Evolutionary conservation across 2,113 vertebrate species (phyloP), one percentile per base, ranked within the genome.

Genomic region (Syngnathus scovelli): DNA sequence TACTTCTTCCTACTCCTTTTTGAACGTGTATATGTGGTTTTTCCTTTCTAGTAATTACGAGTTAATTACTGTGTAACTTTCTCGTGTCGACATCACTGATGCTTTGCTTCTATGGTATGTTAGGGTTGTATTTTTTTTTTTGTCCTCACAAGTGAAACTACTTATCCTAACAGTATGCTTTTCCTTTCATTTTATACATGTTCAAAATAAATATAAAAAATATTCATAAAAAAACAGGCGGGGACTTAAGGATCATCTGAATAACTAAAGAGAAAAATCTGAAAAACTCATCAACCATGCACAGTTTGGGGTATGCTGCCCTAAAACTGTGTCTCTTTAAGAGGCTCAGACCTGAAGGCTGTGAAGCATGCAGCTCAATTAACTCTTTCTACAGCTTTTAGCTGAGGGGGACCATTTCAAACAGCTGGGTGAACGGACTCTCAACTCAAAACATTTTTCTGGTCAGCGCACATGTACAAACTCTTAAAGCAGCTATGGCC

Each of bases 291-390:
- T 90, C 89, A 89, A 81, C 69, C 82, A 52, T 80, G 88, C 84
- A 82, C 86, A 82, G 90, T 91, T 88, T 86, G 76, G 81, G 72
- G 75, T 75, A 49, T 66, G 43, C 69, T n/a, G 63, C 66, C 68
- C 61, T 76, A 64, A 76, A 55, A 71, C 77, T 68, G 69, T 44
- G 71, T 76, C 69, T 58, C 72, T 78, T 85, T 81, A 70, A 90
- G 88, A 80, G 70, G 75, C 78, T 88, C 77, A 64, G 64, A 33
- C 86, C 86, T 77, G 82, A 85, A 88, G 82, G 71, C 87, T 86
- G 73, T 83, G 85, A 90, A 90, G 86, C 81, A 84, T 74, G 78
- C 83, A 77, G 86, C 87, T 89, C 91, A 92, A 92, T 93, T 92
- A 92, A 92, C 87, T 92, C 84, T 83, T 78, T 68, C 84, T 74